Evolutionary conservation across 2,797 vertebrate genomes (phyloP).

Genomic region (Tapirus indicus): DNA sequence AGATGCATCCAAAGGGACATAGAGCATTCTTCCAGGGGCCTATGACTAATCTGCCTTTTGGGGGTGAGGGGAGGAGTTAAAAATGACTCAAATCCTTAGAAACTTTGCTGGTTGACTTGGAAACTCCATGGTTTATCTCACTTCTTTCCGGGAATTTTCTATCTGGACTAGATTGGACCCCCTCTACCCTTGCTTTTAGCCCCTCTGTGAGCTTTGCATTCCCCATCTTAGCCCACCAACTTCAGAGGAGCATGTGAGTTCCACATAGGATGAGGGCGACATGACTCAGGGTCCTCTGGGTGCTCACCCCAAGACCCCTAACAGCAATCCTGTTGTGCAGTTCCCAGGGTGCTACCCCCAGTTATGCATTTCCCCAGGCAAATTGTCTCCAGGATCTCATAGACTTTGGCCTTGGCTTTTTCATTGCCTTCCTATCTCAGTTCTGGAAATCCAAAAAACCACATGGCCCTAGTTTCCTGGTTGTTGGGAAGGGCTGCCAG

Average conservation of each 20-base stretch:
- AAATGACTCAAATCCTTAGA: constrained; percentile 30
- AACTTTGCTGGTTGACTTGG: constrained; percentile 5
- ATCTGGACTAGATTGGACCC: neutral
- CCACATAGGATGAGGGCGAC: neutral
- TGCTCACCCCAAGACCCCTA: neutral
- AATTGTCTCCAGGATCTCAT: neutral
- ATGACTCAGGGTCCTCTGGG: neutral
- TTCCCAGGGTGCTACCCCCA: neutral
- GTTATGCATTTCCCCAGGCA: neutral
- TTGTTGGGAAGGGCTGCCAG: neutral
- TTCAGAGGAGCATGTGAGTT: neutral
- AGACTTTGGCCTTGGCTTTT: neutral
- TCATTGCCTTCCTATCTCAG: neutral
- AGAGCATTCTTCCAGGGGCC: neutral
- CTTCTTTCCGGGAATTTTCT: constrained; percentile 49
- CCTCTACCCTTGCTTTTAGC: neutral
- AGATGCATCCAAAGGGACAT: neutral
- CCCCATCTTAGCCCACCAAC: neutral
- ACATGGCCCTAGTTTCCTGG: neutral
- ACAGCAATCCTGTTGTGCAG: neutral
- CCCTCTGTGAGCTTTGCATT: neutral
- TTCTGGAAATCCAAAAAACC: neutral
- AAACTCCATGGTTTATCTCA: constrained; percentile 7
- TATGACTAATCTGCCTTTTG: constrained; percentile 7
- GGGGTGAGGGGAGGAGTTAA: neutral